Conservation (phyloP, 2,888 invertebrate species). For the Amblyjoppa fuscipennis region DNA sequence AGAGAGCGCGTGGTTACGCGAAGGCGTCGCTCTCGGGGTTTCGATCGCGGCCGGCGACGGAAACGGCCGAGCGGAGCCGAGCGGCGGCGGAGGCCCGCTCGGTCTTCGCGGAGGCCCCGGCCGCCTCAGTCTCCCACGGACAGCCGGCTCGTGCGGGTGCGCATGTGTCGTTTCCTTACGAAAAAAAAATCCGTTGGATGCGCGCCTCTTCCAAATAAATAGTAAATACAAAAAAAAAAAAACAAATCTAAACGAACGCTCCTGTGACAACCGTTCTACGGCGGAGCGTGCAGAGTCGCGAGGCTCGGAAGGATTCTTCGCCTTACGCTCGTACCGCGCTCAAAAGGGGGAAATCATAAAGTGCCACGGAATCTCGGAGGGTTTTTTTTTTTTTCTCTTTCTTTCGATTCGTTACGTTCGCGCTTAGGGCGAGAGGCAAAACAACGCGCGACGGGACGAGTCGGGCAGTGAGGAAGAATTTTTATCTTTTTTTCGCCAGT, state of each 20-base stretch:
- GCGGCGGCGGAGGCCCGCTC: constrained; percentile 37
- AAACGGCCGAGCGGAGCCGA: constrained; percentile 62
- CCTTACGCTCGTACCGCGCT: no score
- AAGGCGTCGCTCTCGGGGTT: constrained; percentile 45
- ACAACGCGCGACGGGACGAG: background rate
- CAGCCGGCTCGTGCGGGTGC: constrained; percentile 68
- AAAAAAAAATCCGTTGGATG: constrained; percentile 41
- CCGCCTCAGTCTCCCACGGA: constrained; percentile 67
- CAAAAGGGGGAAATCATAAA: no score
- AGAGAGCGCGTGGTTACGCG: constrained; percentile 55
- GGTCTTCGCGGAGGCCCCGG: constrained; percentile 46
- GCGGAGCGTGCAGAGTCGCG: no score
- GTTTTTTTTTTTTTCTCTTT: background rate
- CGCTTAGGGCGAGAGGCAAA: background rate
- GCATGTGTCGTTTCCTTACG: constrained; percentile 31
- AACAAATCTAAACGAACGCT: no score
- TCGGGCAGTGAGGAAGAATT: background rate
- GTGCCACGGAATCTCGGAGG: no score
- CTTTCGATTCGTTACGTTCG: background rate
- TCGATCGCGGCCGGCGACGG: constrained; percentile 54
- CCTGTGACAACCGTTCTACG: no score
- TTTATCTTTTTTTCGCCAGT: background rate
- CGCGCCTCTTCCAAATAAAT: constrained; percentile 50
- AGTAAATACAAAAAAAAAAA: constrained; percentile 7
- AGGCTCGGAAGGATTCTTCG: no score